Base-by-base conservation (phyloP, 2,797 vertebrate genomes). In the Hypotaenidia okinawae region DNA sequence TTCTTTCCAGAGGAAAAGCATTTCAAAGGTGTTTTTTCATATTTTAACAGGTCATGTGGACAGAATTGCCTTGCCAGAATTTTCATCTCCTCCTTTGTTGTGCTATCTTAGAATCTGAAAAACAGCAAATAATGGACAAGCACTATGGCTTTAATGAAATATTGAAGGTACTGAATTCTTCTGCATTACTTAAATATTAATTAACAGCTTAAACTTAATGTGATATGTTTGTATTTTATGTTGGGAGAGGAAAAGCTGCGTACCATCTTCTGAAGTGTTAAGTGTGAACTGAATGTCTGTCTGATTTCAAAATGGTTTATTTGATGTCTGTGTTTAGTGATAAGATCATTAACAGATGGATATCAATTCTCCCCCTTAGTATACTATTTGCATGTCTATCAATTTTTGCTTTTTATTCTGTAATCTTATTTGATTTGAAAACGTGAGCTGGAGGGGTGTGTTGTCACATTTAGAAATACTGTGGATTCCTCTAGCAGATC, bases 81-180 rank as follows among this genome's bases (percentile, higher is more conserved):
- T 99, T 99, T 95, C 99, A 99, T 97, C 98, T 99, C 95, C 98
- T 99, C 89, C 97, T 99, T 89, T 99, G 99, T 97, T 99, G 99
- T 88, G 99, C 99, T 97, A 99, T 99, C 97, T 94, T 99, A 96
- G 99, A 99, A 97, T 99, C 99, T 3, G 99, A 99, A 98, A 99
- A 99, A 93, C 98, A 99, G 89, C 99, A 99, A 97, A 99, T 99
- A 97, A 99, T 99, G 99, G 99, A 99, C 94, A 98, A 99, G 68
- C 99, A 99, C 96, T 99, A 98, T 84, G 99, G 99, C 87, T 99
- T 99, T 97, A 99, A 99, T 93, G 99, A 99, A 97, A 99, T 99
- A 97, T 98, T 99, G 58, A 99, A 99, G 98, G 99, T 99, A 97
- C 27, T 18, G 55, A 16, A 49, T 91, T 55, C 45, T 66, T 96